A percentile compares a stretch with the other conserved stretches of the same genome.
phyloP scores from a whole-genome alignment of 2,888 invertebrate species.

The Scelioninae gen. 1 region DNA sequence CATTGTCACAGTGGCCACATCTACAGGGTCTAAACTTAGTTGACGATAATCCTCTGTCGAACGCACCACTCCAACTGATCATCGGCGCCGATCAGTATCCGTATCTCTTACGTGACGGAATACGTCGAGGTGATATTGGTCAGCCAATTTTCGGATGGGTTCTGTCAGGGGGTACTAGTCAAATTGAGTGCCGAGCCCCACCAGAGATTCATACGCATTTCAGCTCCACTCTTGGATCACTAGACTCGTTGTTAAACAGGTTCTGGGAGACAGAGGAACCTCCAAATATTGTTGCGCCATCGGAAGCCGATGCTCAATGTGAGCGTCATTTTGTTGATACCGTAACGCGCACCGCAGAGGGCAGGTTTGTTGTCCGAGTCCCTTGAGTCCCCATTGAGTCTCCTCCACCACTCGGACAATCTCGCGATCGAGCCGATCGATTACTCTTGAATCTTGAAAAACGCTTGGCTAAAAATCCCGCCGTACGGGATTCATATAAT shows the following conservation, averaged over 20 bases:
- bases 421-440: conserved; percentile 5
- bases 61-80: neutral
- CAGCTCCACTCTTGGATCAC: too few relatives aligned
- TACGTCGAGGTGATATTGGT: neutral
- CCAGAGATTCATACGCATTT: neutral
- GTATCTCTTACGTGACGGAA: neutral
- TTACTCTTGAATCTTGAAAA: neutral
- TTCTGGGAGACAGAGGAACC: conserved; percentile 11
- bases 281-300: too few relatives aligned
- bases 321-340: neutral
- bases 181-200: neutral
- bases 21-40: neutral
- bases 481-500: too few relatives aligned
- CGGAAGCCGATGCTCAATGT: neutral
- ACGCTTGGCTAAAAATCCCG: too few relatives aligned
- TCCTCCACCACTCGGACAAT: neutral
- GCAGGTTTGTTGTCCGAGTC: neutral
- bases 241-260: neutral
- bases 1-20: conserved; percentile 4
- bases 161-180: neutral
- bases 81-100: conserved; percentile 4
- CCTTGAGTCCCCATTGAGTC: neutral
- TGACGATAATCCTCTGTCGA: neutral
- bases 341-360: neutral
- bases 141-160: conserved; percentile 17